Percentiles rank a stretch among this genome's conserved stretches.
phyloP scores from a whole-genome alignment of 2,888 invertebrate genomes.

The Idaea biselata region DNA sequence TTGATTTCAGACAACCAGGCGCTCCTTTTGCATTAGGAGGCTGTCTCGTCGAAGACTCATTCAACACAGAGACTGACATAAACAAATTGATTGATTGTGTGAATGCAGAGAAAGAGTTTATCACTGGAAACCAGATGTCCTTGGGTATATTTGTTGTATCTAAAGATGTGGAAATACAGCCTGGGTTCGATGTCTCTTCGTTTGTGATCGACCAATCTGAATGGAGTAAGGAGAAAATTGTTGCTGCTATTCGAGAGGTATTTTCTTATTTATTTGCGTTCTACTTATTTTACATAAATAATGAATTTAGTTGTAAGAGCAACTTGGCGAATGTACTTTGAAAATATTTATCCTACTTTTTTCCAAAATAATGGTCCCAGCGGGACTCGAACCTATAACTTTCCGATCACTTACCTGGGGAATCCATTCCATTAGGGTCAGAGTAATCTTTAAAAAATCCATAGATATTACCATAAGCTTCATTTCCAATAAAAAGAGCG shows the following conservation, averaged over 20 bases:
- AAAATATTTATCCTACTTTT: too few relatives aligned
- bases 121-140: constrained; percentile 61
- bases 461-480: too few relatives aligned
- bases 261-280: constrained; percentile 8
- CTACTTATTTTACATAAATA: too few relatives aligned
- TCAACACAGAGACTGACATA: constrained; percentile 48
- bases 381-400: too few relatives aligned
- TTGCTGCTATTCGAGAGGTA: constrained; percentile 61
- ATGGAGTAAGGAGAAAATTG: constrained; percentile 60
- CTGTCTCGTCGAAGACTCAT: constrained; percentile 67
- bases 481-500: too few relatives aligned
- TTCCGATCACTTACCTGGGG: too few relatives aligned
- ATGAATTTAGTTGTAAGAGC: too few relatives aligned
- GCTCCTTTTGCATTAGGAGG: constrained; percentile 71
- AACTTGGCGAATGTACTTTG: too few relatives aligned
- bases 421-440: too few relatives aligned
- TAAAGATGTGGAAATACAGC: constrained; percentile 37
- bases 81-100: constrained; percentile 46
- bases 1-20: constrained; percentile 62
- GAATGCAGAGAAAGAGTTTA: constrained; percentile 46
- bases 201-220: constrained; percentile 58
- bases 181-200: constrained; percentile 66
- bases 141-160: constrained; percentile 64
- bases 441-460: too few relatives aligned
- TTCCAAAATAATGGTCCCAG: too few relatives aligned